Evolutionary conservation across 2,888 invertebrate genomes (phyloP).

Genomic region (Drosophila pseudotalamancana): DNA sequence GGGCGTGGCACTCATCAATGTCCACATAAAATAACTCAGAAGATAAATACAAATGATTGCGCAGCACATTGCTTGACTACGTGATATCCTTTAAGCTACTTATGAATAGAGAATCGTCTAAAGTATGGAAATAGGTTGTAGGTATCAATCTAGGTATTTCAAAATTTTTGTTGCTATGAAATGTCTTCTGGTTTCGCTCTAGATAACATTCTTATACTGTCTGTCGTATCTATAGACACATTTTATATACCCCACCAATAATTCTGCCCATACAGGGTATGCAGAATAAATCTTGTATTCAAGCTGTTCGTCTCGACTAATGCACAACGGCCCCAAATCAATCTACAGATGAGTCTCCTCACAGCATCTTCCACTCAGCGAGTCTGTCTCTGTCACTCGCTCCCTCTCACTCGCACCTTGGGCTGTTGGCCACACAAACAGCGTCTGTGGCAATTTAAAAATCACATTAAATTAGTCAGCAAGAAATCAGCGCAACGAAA

Average conservation of each 20-base stretch:
- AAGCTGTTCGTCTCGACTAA: conserved; percentile 31
- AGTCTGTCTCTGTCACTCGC: background rate
- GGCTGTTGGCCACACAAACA: conserved; percentile 65
- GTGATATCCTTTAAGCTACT: background rate
- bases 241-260: background rate
- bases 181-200: too few relatives aligned
- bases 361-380: conserved; percentile 21
- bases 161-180: too few relatives aligned
- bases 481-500: conserved; percentile 80
- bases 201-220: too few relatives aligned
- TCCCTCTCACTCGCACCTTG: background rate
- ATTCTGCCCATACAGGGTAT: background rate
- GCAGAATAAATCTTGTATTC: conserved; percentile 10
- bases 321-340: conserved; percentile 61
- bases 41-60: background rate
- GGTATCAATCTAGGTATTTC: too few relatives aligned
- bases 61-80: background rate
- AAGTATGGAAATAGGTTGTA: too few relatives aligned
- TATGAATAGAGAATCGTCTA: too few relatives aligned
- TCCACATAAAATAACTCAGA: conserved; percentile 1
- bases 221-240: too few relatives aligned
- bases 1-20: conserved; percentile 65
- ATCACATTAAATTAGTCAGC: conserved; percentile 81
- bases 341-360: conserved; percentile 49
- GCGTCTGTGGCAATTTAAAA: conserved; percentile 75